Conservation (phyloP, 2,113 vertebrate genomes). For the Xyrauchen texanus region DNA sequence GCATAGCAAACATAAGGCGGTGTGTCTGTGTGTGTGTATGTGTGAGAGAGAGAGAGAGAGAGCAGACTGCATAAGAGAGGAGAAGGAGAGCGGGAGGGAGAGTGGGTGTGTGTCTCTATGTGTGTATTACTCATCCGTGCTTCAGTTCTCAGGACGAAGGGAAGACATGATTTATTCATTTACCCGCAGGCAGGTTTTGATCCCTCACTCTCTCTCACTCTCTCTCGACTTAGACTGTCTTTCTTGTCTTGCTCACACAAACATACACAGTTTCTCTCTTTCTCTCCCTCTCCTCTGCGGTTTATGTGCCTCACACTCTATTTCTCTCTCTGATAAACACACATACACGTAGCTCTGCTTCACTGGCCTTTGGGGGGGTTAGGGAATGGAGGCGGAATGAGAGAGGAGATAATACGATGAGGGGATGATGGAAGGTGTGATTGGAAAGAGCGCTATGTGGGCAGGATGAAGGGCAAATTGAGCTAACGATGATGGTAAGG, state of each 20-base stretch:
- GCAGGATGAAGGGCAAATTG: conserved; percentile 32
- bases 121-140: conserved; percentile 57
- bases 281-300: conserved; percentile 39
- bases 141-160: conserved; percentile 60
- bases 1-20: conserved; percentile 47
- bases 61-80: conserved; percentile 14
- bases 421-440: conserved; percentile 10
- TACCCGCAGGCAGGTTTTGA: conserved; percentile 62
- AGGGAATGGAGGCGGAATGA: conserved; percentile 24
- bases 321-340: conserved; percentile 43
- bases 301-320: conserved; percentile 46
- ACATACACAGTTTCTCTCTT: conserved; percentile 42
- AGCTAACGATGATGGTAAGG: conserved; percentile 39
- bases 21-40: conserved; percentile 27
- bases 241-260: conserved; percentile 38
- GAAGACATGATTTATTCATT: conserved; percentile 64
- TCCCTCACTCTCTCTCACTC: conserved; percentile 51
- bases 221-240: conserved; percentile 11
- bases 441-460: neutral
- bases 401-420: conserved; percentile 33
- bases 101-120: conserved; percentile 30
- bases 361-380: conserved; percentile 34
- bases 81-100: neutral
- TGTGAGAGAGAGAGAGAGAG: conserved; percentile 2
- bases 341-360: conserved; percentile 39